Base-by-base conservation (phyloP, 2,113 vertebrate genomes). In the Neofelis nebulosa region DNA sequence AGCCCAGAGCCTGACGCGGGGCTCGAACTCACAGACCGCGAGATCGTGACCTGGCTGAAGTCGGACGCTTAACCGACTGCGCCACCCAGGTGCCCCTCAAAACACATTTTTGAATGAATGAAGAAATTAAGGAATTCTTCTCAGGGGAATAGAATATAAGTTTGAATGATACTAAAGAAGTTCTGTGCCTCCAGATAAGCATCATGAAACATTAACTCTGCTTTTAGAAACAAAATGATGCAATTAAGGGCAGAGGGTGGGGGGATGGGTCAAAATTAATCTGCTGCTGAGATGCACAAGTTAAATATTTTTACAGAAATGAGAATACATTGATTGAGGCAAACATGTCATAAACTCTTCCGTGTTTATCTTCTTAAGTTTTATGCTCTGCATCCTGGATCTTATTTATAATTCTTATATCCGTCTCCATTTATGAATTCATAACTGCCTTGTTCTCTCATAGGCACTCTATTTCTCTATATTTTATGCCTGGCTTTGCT, bases 401-500 rank as follows among this genome's bases (percentile, higher is more conserved):
- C 45, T 95, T 90, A 97, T 97, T 97, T 94, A 88, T 97, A 97
- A 85, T 91, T 98, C 33, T 95, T 95, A 48, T 92, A 90, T 84
- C n/a, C 63, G 57, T 71, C 74, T 91, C 63, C 76, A 81, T 84
- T 97, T 97, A 95, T 68, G 80, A 98, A 97, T 96, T 97, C 91
- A 88, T 84, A 95, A 94, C 94, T 94, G 80, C 80, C 97, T 96
- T 97, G 31, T 94, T 95, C 50, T 90, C 87, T 97, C 87, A 92
- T 31, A 96, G 84, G 50, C 87, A 92, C 94, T 94, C 36, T 36
- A 55, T 82, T 96, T 98, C 90, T 96, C 94, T 93, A 55, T 91
- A 94, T 90, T 97, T 98, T 97, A 97, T 97, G 84, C 13, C 65
- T 95, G 76, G 81, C n/a, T 97, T 96, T 97, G 88, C 88, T 97